phyloP scores from a whole-genome alignment of 2,797 vertebrate species.

The Lindbergichthys nudifrons region DNA sequence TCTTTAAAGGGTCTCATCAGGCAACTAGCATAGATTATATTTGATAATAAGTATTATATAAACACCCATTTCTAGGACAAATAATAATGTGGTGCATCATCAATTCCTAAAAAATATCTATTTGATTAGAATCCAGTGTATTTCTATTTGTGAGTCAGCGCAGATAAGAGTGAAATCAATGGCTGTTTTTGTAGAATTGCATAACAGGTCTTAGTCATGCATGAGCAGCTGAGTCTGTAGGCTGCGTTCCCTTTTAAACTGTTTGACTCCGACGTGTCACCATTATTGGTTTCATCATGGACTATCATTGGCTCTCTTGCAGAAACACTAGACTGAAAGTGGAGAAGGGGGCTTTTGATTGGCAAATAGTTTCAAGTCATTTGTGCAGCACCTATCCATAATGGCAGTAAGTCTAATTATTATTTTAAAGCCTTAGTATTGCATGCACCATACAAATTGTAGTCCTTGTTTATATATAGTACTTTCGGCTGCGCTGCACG shows the following conservation, averaged over 20 bases:
- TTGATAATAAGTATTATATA: background rate
- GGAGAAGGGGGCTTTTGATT: no score
- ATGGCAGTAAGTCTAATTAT: no score
- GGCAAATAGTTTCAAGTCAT: no score
- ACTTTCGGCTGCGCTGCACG: no score
- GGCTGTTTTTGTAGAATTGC: constrained; percentile 53
- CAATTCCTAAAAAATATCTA: constrained; percentile 3
- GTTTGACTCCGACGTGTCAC: background rate
- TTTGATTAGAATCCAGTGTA: constrained; percentile 17
- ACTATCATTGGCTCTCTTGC: no score
- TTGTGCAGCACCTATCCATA: no score
- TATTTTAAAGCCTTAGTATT: no score
- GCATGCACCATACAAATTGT: no score
- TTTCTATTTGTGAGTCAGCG: constrained; percentile 17
- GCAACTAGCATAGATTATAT: background rate
- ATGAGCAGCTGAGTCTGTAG: constrained; percentile 58
- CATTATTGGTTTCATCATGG: no score
- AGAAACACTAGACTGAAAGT: no score
- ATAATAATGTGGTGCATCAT: background rate
- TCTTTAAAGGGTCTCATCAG: no score
- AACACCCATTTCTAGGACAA: constrained; percentile 1
- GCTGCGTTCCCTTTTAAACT: constrained; percentile 49
- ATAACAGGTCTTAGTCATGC: constrained; percentile 65
- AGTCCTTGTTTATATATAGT: no score
- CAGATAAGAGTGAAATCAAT: constrained; percentile 41